A percentile compares a stretch with the other conserved stretches of the same genome.
These are phyloP conservation scores for Melanotus villosus DNA, from an alignment of 2,888 invertebrate species.

Conservation along the genomic window DNA sequence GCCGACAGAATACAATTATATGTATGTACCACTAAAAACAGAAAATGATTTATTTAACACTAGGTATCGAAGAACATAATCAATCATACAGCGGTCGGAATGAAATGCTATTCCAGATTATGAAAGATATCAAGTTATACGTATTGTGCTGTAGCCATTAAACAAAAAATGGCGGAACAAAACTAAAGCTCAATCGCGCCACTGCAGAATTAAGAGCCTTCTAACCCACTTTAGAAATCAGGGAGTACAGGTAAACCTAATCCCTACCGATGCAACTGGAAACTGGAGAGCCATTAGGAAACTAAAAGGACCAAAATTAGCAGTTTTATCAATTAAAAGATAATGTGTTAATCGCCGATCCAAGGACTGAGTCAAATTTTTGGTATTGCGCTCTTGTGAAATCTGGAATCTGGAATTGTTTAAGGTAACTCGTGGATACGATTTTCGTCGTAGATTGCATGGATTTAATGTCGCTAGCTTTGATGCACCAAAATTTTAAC, in stretches of 20 bases:
- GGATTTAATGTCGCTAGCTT: no score
- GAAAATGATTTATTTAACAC: slow-evolving; percentile 14
- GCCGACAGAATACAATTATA: not conserved
- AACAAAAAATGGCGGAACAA: slow-evolving; percentile 7
- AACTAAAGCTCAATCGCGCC: slow-evolving; percentile 15
- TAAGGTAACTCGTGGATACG: no score
- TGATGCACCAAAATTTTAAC: no score
- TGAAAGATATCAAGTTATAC: not conserved
- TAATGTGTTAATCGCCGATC: no score
- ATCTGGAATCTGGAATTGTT: no score
- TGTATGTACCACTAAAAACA: not conserved
- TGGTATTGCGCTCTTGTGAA: no score
- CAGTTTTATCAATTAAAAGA: slow-evolving; percentile 1
- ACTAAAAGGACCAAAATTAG: not conserved
- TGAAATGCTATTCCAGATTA: no score
- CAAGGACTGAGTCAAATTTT: no score
- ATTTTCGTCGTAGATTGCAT: no score
- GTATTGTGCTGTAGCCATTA: not conserved
- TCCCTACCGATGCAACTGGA: no score
- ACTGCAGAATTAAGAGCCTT: not conserved
- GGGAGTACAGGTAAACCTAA: not conserved
- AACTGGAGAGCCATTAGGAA: slow-evolving; percentile 2
- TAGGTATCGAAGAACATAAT: not conserved
- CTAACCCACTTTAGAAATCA: slow-evolving; percentile 2
- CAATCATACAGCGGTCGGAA: not conserved